A percentile compares a stretch with the other conserved stretches of the same genome.
phyloP scores from a whole-genome alignment of 2,797 vertebrate genomes.

The Macropus fuliginosus region DNA sequence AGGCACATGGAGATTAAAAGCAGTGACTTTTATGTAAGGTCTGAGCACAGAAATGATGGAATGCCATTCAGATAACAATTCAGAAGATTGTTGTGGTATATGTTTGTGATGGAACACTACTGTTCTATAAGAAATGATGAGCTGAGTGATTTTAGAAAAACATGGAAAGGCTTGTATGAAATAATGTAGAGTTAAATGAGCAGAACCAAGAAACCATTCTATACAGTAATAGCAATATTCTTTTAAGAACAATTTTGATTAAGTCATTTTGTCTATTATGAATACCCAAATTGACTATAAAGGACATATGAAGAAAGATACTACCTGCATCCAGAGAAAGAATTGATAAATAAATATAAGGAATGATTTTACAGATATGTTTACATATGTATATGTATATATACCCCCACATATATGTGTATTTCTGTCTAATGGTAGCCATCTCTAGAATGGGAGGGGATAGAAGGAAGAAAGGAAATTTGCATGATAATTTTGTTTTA shows the following conservation, averaged over 20 bases:
- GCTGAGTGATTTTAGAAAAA: neutral
- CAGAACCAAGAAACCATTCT: neutral
- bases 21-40: neutral
- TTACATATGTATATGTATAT: too few species aligned
- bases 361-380: neutral
- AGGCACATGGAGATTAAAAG: neutral
- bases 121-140: neutral
- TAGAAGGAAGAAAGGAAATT: neutral
- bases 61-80: neutral
- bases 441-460: neutral
- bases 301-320: neutral
- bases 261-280: neutral
- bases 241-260: neutral
- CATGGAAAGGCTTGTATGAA: neutral
- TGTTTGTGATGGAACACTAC: neutral
- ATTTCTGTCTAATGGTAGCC: neutral
- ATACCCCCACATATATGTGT: neutral
- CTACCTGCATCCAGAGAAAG: neutral
- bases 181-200: neutral
- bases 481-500: neutral
- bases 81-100: neutral
- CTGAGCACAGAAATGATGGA: neutral
- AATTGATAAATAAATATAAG: neutral
- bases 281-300: neutral
- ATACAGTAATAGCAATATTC: neutral